phyloP scores from a whole-genome alignment of 2,797 vertebrate species.

The Rallus crepitans region DNA sequence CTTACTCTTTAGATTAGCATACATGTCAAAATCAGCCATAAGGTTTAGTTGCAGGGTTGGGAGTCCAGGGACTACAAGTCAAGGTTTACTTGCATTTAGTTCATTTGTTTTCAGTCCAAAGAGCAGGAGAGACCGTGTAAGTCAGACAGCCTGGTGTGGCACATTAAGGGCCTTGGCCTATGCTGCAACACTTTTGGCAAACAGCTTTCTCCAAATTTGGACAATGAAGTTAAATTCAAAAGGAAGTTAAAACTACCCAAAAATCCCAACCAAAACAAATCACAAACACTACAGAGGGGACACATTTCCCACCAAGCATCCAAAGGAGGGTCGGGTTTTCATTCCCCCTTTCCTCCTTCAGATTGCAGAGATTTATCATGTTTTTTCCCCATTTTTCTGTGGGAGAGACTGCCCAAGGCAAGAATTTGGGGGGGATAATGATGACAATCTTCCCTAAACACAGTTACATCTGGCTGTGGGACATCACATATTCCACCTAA shows the following conservation, averaged over 20 bases:
- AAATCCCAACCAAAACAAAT: not conserved
- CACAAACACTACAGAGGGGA: not conserved
- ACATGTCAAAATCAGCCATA: not conserved
- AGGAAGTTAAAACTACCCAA: not conserved
- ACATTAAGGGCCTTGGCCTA: too few species aligned
- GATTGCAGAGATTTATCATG: accelerated
- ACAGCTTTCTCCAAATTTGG: not conserved
- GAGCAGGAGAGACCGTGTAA: accelerated
- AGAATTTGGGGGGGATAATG: not conserved
- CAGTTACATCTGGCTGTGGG: not conserved
- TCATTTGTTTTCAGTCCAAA: not conserved
- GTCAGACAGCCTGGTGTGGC: not conserved
- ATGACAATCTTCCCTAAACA: not conserved
- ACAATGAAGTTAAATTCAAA: too few species aligned
- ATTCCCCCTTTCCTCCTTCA: not conserved
- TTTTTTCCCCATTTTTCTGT: not conserved
- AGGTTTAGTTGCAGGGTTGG: not conserved
- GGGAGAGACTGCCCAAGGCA: not conserved
- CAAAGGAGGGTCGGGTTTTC: not conserved
- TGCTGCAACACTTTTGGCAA: not conserved
- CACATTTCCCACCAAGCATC: not conserved
- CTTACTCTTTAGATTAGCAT: not conserved
- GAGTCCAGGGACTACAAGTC: not conserved
- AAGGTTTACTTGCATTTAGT: not conserved
- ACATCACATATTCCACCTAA: not conserved